Percentiles rank a stretch among this genome's conserved stretches.
phyloP scores from a whole-genome alignment of 2,797 vertebrate species.

The Cynopterus sphinx region DNA sequence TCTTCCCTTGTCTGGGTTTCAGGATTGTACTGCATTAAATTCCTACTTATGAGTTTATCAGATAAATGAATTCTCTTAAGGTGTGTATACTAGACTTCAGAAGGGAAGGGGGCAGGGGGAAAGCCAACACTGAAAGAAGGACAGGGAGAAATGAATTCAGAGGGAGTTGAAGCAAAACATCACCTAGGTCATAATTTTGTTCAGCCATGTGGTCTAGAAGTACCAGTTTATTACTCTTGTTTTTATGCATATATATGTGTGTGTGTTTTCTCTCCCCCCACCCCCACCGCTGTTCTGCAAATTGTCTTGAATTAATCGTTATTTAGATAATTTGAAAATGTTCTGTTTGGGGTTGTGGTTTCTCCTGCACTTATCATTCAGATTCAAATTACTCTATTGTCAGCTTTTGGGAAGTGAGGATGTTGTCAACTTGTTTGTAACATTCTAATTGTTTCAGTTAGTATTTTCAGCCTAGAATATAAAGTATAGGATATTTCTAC shows the following conservation, averaged over 20 bases:
- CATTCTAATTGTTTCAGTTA: background rate
- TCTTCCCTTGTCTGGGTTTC: background rate
- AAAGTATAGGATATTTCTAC: background rate
- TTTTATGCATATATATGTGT: background rate
- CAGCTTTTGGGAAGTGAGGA: background rate
- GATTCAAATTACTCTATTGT: background rate
- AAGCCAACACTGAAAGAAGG: background rate
- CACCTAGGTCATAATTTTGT: background rate
- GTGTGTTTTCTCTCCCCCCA: background rate
- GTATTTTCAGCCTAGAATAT: background rate
- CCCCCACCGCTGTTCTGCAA: background rate
- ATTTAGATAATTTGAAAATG: conserved; percentile 15
- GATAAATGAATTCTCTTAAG: background rate
- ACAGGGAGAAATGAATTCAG: background rate
- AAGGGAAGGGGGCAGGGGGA: background rate
- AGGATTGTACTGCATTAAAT: background rate
- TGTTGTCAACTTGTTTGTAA: background rate
- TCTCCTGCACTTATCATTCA: background rate
- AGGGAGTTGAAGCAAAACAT: background rate
- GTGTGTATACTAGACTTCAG: background rate
- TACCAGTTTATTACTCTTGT: background rate
- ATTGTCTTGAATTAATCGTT: background rate
- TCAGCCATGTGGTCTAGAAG: background rate
- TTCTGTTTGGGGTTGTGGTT: background rate
- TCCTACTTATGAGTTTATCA: background rate